A percentile compares a stretch with the other conserved stretches of the same genome.
Evolutionary conservation across 2,888 invertebrate species (phyloP).

Genomic region (Girardia tigrina): DNA sequence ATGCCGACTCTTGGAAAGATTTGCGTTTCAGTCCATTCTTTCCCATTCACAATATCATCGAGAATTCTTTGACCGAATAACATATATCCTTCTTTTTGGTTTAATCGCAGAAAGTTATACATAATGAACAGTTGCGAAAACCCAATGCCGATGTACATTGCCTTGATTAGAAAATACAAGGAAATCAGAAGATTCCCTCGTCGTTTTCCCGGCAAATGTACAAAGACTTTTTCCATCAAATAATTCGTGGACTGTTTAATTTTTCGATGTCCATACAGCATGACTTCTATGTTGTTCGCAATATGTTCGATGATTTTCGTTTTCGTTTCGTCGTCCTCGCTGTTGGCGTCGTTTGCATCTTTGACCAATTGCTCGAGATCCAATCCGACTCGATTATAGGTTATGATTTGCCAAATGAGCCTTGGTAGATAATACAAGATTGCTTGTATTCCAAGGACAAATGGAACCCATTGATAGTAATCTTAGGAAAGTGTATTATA

Average conservation of each 20-base stretch:
- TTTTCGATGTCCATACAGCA: neutral
- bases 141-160: slow-evolving; percentile 29
- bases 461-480: slow-evolving; percentile 36
- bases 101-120: slow-evolving; percentile 33
- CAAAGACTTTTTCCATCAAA: neutral
- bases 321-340: neutral
- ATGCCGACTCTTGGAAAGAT: slow-evolving; percentile 34
- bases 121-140: slow-evolving; percentile 27
- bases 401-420: slow-evolving; percentile 28
- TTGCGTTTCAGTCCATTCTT: slow-evolving; percentile 31
- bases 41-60: slow-evolving; percentile 11
- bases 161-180: slow-evolving; percentile 27
- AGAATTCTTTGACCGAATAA: slow-evolving; percentile 31
- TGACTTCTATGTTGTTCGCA: neutral
- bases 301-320: slow-evolving; percentile 24
- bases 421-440: slow-evolving; percentile 34
- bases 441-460: slow-evolving; percentile 31
- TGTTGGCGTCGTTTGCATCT: neutral
- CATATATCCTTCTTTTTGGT: slow-evolving; percentile 27
- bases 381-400: slow-evolving; percentile 29
- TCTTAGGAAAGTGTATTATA: too few relatives aligned
- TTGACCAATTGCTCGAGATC: slow-evolving; percentile 28
- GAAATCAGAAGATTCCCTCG: slow-evolving; percentile 24
- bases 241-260: neutral
- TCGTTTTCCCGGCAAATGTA: slow-evolving; percentile 27